Base-by-base conservation (phyloP, 2,888 invertebrate genomes). In the Linnaemya tessellans region DNA sequence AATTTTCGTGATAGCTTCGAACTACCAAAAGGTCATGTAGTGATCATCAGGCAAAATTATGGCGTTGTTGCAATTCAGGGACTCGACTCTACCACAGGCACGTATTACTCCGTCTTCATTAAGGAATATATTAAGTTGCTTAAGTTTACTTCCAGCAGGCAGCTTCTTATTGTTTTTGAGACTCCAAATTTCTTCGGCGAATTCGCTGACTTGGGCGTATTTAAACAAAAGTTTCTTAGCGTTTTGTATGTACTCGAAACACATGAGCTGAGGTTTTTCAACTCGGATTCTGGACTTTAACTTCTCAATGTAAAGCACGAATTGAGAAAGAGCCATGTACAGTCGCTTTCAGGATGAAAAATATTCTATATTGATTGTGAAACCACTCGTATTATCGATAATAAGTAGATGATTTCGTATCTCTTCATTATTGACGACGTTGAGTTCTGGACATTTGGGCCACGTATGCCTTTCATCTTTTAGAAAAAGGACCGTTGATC, bases 401-500 rank as follows among this genome's bases (percentile, higher is more conserved):
- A 25, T 22, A 4, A 49, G 13, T 5, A 67, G 11, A 25, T 35
- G 35, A 67, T 49, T 67, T 13, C 67, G 51, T 2, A 67, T 20
- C 10, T 65, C 38, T 41, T 49, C 74, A 51, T 49, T 22, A 73
- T 65, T 35, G 46, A 38, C 2, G 30, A 15, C 46, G 41, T 30
- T 13, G 20, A 58, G 8, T 35, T 80, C 13, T 46, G 49, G 35
- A 73, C 25, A 30, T 65, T 46, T 60, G 7, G 65, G 15, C 56
- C 65, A 35, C 58, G n/a, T 20, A 60, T n/a, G 18, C 41, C n/a
- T 7, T 7, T 64, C 8, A 3, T 22, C 1, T 22, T 64, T 64
- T 7, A 64, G n/a, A 64, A 64, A 64, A 7, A 49, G 65, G 18
- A 20, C 64, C 64, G 13, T 43, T 43, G 51, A 67, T 11, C 51